A percentile compares a stretch with the other conserved stretches of the same genome.
Evolutionary conservation across 2,113 vertebrate genomes (phyloP).

Genomic region (Bagarius yarrelli): DNA sequence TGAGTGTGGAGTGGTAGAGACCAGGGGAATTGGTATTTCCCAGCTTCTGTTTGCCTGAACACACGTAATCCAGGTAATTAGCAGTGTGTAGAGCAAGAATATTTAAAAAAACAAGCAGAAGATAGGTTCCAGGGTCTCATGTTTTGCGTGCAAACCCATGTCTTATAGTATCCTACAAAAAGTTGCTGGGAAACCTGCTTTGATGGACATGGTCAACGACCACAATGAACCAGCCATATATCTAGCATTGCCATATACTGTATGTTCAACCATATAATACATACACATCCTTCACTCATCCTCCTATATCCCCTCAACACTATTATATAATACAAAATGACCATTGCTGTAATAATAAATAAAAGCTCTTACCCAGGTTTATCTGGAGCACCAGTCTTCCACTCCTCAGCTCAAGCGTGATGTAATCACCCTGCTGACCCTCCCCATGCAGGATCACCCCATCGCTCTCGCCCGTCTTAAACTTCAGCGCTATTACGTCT

Average conservation of each 20-base stretch:
- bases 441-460: constrained; percentile 94
- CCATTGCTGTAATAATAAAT: not conserved
- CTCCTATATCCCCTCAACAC: not conserved
- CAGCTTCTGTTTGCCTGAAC: too few species aligned
- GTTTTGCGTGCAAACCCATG: too few species aligned
- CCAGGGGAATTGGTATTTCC: too few species aligned
- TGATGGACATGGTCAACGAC: not conserved
- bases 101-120: too few species aligned
- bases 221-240: not conserved
- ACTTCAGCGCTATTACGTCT: constrained; percentile 94
- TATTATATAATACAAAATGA: not conserved
- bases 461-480: constrained; percentile 94
- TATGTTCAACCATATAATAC: not conserved
- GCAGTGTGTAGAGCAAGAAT: too few species aligned
- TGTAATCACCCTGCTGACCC: constrained; percentile 96
- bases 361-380: constrained; percentile 80
- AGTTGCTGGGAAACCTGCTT: not conserved
- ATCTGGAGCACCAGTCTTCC: constrained; percentile 88
- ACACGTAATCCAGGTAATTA: too few species aligned
- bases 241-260: not conserved
- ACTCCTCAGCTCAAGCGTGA: constrained; percentile 88
- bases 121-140: too few species aligned
- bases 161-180: not conserved
- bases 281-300: not conserved
- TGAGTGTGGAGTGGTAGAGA: too few species aligned